Base-by-base conservation (phyloP, 2,797 vertebrate species). In the Chiroxiphia lanceolata region DNA sequence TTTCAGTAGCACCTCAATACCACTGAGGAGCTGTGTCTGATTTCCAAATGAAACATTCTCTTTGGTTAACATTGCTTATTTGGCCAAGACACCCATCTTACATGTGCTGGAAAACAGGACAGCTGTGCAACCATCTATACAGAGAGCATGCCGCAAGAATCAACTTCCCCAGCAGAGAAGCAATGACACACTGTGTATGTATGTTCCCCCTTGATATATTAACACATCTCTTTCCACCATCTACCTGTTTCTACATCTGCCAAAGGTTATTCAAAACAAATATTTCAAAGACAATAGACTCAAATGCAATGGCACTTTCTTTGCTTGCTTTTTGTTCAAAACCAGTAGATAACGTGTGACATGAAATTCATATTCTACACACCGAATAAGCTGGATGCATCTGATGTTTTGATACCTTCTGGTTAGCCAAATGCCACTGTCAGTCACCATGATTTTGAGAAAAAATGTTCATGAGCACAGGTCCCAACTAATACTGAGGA, bases 311-410 rank as follows among this genome's bases (percentile, higher is more conserved):
- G 15, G 16, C 16, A 17, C 15, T 42, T 77, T 45, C 25, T 83
- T 44, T 16, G 2, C 53, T 69, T 63, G 59, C 48, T 70, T 80
- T 70, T 63, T 64, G 70, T 29, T 89, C 8, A 22, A 78, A 87
- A 89, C 36, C 47, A 89, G 74, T 51, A 88, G 56, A 45, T 19
- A 86, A 75, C 38, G 78, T 54, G 22, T 14, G 20, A 57, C 38
- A 23, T 7, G 19, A 83, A 18, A n/a, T 44, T 84, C 9, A 7
- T 12, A 51, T 34, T 65, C 72, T 70, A 72, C 54, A 53, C 2
- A 15, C 38, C 31, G 44, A 89, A 90, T 34, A 2, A 82, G 93
- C 88, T 95, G 88, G 92, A 48, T 16, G 44, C 93, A 95, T 89
- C 92, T 92, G 68, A 75, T 79, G 70, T 84, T 94, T 61, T 80